Percentiles rank a stretch among this genome's conserved stretches.
Conservation (phyloP, 1,140 invertebrate species). For the Hormaphis cornu region DNA sequence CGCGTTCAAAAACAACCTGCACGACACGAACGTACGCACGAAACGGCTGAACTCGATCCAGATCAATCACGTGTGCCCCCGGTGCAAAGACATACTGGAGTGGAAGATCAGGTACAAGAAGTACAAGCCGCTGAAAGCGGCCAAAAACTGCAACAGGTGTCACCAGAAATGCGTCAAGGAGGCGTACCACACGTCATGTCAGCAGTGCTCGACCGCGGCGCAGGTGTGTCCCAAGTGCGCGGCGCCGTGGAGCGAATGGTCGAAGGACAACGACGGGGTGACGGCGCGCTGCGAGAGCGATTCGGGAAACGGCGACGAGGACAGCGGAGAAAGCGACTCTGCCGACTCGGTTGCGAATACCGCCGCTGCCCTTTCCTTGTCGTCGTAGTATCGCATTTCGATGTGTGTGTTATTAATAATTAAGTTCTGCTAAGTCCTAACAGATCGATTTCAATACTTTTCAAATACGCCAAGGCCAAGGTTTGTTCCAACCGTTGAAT, state of each 20-base stretch:
- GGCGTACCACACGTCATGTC: slow-evolving; percentile 76
- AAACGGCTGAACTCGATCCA: slow-evolving; percentile 66
- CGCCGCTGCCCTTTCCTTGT: too few relatives aligned
- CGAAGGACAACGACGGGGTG: not conserved
- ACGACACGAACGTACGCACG: slow-evolving; percentile 65
- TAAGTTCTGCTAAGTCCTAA: too few relatives aligned
- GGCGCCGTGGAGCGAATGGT: slow-evolving; percentile 42
- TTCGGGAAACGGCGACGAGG: not conserved
- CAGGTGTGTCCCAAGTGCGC: slow-evolving; percentile 74
- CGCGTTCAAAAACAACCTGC: slow-evolving; percentile 72
- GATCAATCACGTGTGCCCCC: slow-evolving; percentile 64
- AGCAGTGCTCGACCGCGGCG: slow-evolving; percentile 54
- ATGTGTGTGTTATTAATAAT: too few relatives aligned
- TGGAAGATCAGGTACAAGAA: slow-evolving; percentile 95
- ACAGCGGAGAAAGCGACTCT: not conserved
- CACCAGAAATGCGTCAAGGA: slow-evolving; percentile 66
- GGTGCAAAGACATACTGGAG: slow-evolving; percentile 77
- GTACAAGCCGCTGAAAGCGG: slow-evolving; percentile 72
- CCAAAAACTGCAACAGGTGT: slow-evolving; percentile 73
- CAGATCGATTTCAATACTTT: too few relatives aligned
- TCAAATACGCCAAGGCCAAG: too few relatives aligned
- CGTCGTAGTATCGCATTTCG: too few relatives aligned
- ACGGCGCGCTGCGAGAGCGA: slow-evolving; percentile 39
- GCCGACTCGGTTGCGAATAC: too few relatives aligned
- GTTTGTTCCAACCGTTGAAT: too few relatives aligned